Evolutionary conservation across 2,888 invertebrate genomes (phyloP), one percentile per base, ranked within the genome.

Genomic region (Phorcus lineatus): DNA sequence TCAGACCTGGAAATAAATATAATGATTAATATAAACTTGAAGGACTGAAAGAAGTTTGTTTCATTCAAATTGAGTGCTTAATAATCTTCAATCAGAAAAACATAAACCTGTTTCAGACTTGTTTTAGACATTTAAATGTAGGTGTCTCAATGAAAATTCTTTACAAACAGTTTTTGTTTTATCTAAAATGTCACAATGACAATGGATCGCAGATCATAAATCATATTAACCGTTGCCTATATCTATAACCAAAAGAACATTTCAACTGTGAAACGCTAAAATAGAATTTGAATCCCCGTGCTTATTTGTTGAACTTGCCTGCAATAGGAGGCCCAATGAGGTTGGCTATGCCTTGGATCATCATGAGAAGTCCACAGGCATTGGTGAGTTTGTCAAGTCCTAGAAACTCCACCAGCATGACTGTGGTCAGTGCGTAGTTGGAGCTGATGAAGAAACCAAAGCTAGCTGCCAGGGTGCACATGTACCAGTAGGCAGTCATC

Each of bases 391-490:
- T 95, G 92, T 97, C 97, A 86, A 98, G 93, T n/a, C 97, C 96
- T 85, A 98, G 96, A 88, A 97, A 95, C 91, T 98, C 96, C 81
- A 98, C 97, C 80, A 98, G 95, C 85, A 98, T 97, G 89, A 97
- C 97, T 28, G 97, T 97, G 19, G 86, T 86, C 57, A 98, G 95
- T 2, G 97, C 96, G 94, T 97, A 98, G 94, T 98, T 98, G 81
- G 97, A 97, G 36, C 97, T 97, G 88, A 98, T 97, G 93, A 96
- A 96, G 85, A 97, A 95, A 0, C 98, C 98, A 94, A 97, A 98
- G 4, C 85, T 67, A n/a, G 88, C 91, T 19, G 88, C 86, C 22
- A 88, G 66, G 16, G 89, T 75, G 24, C 88, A 86, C 55, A 92
- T 85, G 17, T 85, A 78, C 16, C 81, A 75, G 81, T 88, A 93